Conservation (phyloP, 1,140 invertebrate genomes). For the Brachystomella parvula region DNA sequence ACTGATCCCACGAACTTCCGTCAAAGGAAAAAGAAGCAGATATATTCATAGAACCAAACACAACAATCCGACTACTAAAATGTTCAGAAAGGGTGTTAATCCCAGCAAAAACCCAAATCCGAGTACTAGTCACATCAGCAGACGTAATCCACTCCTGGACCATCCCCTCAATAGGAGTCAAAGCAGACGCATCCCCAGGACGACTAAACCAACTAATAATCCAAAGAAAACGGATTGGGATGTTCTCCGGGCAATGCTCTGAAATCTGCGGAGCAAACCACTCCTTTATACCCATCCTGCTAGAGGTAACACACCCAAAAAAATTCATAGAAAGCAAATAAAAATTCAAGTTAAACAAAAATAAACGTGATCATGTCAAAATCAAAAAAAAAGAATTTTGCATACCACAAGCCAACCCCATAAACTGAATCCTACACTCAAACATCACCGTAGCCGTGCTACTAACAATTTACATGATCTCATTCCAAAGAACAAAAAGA, state of each 20-base stretch:
- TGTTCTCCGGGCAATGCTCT: slow-evolving; percentile 64
- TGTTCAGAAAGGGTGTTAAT: slow-evolving; percentile 54
- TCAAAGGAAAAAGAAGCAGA: slow-evolving; percentile 48
- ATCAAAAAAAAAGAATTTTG: slow-evolving; percentile 32
- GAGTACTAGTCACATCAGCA: slow-evolving; percentile 50
- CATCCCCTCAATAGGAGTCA: slow-evolving; percentile 54
- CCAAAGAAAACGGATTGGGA: slow-evolving; percentile 49
- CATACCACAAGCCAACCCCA: slow-evolving; percentile 40
- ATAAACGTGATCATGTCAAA: slow-evolving; percentile 40
- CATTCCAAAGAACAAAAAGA: slow-evolving; percentile 16
- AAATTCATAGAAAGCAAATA: slow-evolving; percentile 53
- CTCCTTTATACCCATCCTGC: slow-evolving; percentile 64
- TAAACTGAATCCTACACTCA: slow-evolving; percentile 37
- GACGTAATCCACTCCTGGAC: slow-evolving; percentile 65
- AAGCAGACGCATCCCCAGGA: slow-evolving; percentile 57
- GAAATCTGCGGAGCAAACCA: slow-evolving; percentile 70
- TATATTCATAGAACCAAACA: slow-evolving; percentile 41
- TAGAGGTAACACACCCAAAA: slow-evolving; percentile 49
- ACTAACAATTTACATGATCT: slow-evolving; percentile 7
- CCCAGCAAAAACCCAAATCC: slow-evolving; percentile 51
- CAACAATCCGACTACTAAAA: slow-evolving; percentile 51
- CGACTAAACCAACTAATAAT: slow-evolving; percentile 57
- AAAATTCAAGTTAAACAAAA: slow-evolving; percentile 44
- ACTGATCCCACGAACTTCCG: slow-evolving; percentile 58
- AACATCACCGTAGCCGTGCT: slow-evolving; percentile 25